These are phyloP conservation scores for Lathronympha strigana DNA, from an alignment of 2,888 invertebrate species.

Conservation along the genomic window DNA sequence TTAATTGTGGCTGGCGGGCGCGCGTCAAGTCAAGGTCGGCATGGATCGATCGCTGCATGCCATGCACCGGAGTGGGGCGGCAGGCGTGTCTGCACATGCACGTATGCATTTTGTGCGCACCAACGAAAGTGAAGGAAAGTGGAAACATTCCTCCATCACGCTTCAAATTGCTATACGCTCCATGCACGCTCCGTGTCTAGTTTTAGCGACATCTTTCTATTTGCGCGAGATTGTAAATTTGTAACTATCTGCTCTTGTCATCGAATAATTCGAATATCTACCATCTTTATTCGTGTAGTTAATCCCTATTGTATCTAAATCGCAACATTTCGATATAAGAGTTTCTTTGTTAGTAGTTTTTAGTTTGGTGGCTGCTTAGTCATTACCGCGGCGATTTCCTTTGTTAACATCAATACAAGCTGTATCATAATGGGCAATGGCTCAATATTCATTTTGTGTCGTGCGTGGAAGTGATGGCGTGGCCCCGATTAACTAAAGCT, in stretches of 20 bases:
- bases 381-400: conserved; percentile 60
- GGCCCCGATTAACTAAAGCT: conserved; percentile 52
- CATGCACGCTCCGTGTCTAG: conserved; percentile 53
- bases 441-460: conserved; percentile 57
- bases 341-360: conserved; percentile 45
- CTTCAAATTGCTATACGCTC: conserved; percentile 56
- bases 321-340: conserved; percentile 20
- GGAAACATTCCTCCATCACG: conserved; percentile 71
- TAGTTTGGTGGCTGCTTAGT: conserved; percentile 59
- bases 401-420: conserved; percentile 61
- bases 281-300: conserved; percentile 1
- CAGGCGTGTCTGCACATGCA: conserved; percentile 60
- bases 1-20: conserved; percentile 71
- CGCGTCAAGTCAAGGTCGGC: conserved; percentile 76
- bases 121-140: conserved; percentile 79
- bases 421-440: conserved; percentile 55
- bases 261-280: background rate
- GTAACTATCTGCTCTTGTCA: background rate
- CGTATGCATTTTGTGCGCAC: conserved; percentile 62
- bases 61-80: conserved; percentile 50
- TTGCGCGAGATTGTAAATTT: conserved; percentile 3
- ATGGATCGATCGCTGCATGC: conserved; percentile 67
- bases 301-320: conserved; percentile 15
- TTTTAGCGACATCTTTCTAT: conserved; percentile 41
- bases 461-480: conserved; percentile 52